Base-by-base conservation (phyloP, 2,113 vertebrate species). In the Prunella fulvescens region DNA sequence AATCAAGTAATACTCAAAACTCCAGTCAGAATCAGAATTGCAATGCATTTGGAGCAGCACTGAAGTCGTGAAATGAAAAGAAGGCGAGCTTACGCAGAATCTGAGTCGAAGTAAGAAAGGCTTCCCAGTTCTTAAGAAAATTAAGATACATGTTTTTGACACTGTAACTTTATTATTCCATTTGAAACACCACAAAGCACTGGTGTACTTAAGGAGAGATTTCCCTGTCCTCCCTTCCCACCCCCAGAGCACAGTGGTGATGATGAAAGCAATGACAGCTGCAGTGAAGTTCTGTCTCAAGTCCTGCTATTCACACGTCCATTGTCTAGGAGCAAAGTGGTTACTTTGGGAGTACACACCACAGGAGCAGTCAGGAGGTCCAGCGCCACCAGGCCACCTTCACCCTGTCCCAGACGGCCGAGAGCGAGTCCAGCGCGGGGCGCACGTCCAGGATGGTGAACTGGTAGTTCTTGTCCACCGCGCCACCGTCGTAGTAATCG, bases 351-450 rank as follows among this genome's bases (percentile, higher is more conserved):
- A 50, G 62, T 84, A 80, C 56, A 56, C 47, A 73, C 70, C 69
- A 3, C 24, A 56, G 67, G 81, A 47, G 61, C 14, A 51, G 86
- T 97, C 97, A 99, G 2, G 99, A 99, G 48, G 98, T 99, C 99
- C 99, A 99, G 86, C 99, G 98, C 99, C 99, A 99, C 98, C 99
- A 99, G 44, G 99, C 98, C 61, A 99, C 99, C 96, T 98, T 99
- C 98, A 98, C 98, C 73, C 99, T 98, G 97, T 99, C 99, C 99
- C 99, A 99, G 6, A 99, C 98, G 0, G 99, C 99, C 0, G 91
- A 97, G 20, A 99, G 56, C 7, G 99, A 99, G 96, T 99, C 99
- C 13, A 98, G 97, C 1, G 99, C 99, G 0, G 99, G 99, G 50
- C 99, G 99, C 29, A 99, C 99, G 0, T 99, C 99, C 97, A 99